Percentiles rank a stretch among this genome's conserved stretches.
Evolutionary conservation across 2,888 invertebrate species (phyloP).

Genomic region (Matsumyia berberina): DNA sequence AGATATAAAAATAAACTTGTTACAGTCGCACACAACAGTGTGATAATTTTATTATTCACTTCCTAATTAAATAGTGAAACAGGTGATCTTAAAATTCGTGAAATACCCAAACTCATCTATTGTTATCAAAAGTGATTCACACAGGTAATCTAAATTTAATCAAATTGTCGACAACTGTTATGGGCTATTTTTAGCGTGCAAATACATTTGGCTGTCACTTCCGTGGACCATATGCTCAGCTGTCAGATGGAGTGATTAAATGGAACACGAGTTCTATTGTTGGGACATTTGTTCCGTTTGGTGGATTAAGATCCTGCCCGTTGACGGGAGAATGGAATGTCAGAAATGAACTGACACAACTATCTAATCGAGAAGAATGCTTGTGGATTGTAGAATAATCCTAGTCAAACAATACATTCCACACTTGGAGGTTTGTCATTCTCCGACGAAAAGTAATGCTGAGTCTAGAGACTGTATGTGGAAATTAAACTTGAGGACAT

Average conservation of each 20-base stretch:
- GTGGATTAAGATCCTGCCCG: too few species aligned
- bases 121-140: slow-evolving; percentile 32
- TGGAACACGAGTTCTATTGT: background rate
- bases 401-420: too few species aligned
- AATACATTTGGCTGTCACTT: background rate
- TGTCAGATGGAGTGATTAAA: background rate
- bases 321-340: too few species aligned
- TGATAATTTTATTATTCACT: slow-evolving; percentile 23
- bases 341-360: too few species aligned
- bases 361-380: too few species aligned
- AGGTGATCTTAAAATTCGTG: slow-evolving; percentile 8
- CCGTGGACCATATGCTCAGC: background rate
- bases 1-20: background rate
- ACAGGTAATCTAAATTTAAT: slow-evolving; percentile 9
- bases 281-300: too few species aligned
- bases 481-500: too few species aligned
- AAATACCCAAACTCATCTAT: background rate
- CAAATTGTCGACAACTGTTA: slow-evolving; percentile 1
- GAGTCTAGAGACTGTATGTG: too few species aligned
- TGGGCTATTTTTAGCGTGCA: slow-evolving; percentile 13
- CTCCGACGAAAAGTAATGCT: too few species aligned
- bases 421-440: too few species aligned
- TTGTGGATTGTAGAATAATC: too few species aligned
- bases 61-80: slow-evolving; percentile 25
- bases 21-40: background rate